phyloP scores from a whole-genome alignment of 2,113 vertebrate species.

The Oxyura jamaicensis region DNA sequence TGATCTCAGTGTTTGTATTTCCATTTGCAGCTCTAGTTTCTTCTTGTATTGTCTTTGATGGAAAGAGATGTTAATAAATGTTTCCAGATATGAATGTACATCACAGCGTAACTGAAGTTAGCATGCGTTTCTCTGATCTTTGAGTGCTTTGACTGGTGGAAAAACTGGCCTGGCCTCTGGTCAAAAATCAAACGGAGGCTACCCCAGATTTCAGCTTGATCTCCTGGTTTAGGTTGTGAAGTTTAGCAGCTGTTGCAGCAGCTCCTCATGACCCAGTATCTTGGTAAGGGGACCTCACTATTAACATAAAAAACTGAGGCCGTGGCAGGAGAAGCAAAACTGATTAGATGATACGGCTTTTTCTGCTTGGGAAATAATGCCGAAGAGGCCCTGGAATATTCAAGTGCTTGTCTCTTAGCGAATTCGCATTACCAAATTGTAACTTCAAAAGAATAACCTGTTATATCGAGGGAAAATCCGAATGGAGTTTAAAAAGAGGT shows the following conservation, averaged over 20 bases:
- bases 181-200: background rate
- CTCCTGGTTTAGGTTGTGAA: background rate
- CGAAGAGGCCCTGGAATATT: background rate
- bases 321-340: background rate
- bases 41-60: slow-evolving; percentile 2
- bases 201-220: background rate
- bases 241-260: background rate
- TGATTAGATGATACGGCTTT: background rate
- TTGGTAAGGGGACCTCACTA: background rate
- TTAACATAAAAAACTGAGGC: background rate
- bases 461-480: background rate
- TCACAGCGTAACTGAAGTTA: background rate
- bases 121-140: background rate
- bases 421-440: background rate
- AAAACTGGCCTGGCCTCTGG: background rate
- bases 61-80: background rate
- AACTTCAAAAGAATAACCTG: background rate
- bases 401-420: background rate
- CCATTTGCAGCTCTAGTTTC: slow-evolving; percentile 1
- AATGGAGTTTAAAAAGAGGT: background rate
- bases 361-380: background rate
- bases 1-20: background rate
- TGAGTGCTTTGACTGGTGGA: background rate
- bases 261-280: background rate
- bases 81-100: slow-evolving; percentile 17